These are phyloP conservation scores for Hydropsyche tenuis DNA, from an alignment of 1,140 invertebrate species.

Conservation along the genomic window DNA sequence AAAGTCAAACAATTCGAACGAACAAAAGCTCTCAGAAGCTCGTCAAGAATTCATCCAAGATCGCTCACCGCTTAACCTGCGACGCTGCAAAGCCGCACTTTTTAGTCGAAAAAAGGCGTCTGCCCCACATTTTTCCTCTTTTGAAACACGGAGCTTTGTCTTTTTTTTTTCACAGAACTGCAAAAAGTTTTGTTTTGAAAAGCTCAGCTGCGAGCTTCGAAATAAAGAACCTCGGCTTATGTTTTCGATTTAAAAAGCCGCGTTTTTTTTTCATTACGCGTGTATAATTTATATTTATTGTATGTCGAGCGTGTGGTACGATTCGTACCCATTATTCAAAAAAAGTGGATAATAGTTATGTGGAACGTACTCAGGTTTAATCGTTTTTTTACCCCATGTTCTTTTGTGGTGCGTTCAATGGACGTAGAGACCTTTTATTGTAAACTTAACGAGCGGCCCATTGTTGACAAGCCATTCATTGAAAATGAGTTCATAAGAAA, in stretches of 20 bases:
- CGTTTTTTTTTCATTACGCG: too few species aligned
- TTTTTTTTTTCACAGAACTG: neutral
- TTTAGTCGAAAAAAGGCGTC: neutral
- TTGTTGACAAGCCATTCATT: constrained; percentile 22
- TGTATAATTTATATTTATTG: too few species aligned
- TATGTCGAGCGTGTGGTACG: neutral
- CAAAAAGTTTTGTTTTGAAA: constrained; percentile 14
- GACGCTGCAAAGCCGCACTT: neutral
- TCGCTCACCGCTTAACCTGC: neutral
- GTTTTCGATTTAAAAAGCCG: too few species aligned
- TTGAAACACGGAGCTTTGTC: neutral
- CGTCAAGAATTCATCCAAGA: neutral
- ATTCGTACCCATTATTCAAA: neutral
- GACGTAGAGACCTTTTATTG: constrained; percentile 15
- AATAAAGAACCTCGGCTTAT: neutral
- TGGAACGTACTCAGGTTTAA: constrained; percentile 13
- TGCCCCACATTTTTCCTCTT: neutral
- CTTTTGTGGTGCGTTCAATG: constrained; percentile 17
- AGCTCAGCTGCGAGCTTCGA: neutral
- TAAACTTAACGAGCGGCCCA: constrained; percentile 20
- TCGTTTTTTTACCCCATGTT: constrained; percentile 12
- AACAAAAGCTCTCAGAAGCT: constrained; percentile 13
- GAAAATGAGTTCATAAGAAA: constrained; percentile 10
- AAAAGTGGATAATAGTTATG: constrained; percentile 12
- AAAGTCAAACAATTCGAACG: too few species aligned